These are phyloP conservation scores for Nibea coibor DNA, from an alignment of 2,113 vertebrate genomes.

Conservation along the genomic window DNA sequence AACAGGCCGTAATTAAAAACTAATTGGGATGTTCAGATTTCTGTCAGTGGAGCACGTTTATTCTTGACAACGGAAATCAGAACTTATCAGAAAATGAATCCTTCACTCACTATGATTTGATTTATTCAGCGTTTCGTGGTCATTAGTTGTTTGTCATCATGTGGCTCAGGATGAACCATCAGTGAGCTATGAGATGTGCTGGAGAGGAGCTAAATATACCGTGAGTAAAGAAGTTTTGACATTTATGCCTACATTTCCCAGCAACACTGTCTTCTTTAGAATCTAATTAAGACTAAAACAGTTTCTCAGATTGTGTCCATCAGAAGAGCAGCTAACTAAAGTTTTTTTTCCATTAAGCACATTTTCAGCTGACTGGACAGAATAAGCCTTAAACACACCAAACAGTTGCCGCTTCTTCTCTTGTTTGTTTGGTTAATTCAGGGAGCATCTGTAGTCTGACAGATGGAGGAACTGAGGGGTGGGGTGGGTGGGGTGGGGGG, in stretches of 20 bases:
- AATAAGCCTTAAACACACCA: constrained; percentile 13
- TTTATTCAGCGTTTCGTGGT: not conserved
- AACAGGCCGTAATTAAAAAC: not conserved
- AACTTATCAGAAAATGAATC: not conserved
- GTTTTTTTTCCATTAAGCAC: not conserved
- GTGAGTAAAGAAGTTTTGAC: not conserved
- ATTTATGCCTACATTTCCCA: not conserved
- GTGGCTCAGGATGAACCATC: not conserved
- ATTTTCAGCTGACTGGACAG: constrained; percentile 19
- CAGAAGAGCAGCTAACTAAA: not conserved
- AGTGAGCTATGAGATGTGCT: not conserved
- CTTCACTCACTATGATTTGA: not conserved
- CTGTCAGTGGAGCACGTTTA: not conserved
- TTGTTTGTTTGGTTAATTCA: constrained; percentile 32
- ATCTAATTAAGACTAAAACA: not conserved
- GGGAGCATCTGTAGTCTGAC: constrained; percentile 56
- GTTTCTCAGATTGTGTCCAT: not conserved
- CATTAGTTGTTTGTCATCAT: not conserved
- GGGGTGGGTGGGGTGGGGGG: not conserved
- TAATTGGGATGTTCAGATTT: not conserved
- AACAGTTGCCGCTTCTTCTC: not conserved
- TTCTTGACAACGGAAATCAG: not conserved
- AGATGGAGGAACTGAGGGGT: constrained; percentile 47
- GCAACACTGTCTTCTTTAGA: not conserved
- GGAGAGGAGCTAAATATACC: not conserved